These are phyloP conservation scores for Cheilosia vernalis DNA, from an alignment of 2,888 invertebrate species.

Conservation along the genomic window DNA sequence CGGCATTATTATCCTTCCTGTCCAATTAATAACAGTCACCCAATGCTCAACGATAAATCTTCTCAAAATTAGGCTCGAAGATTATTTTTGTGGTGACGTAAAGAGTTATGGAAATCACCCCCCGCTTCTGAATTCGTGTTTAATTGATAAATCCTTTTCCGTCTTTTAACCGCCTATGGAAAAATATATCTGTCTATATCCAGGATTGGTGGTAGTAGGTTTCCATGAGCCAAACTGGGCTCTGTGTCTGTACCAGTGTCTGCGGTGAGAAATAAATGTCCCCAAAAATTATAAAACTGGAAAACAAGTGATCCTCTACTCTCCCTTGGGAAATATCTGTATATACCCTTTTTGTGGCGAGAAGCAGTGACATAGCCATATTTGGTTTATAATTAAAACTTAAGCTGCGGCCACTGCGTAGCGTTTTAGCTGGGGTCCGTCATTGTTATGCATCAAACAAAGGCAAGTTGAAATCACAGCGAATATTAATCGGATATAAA, in stretches of 20 bases:
- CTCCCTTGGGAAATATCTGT: conserved; percentile 1
- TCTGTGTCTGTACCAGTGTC: conserved; percentile 14
- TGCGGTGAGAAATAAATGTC: conserved; percentile 29
- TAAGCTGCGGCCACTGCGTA: background rate
- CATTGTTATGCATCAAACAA: conserved; percentile 24
- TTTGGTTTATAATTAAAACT: conserved; percentile 42
- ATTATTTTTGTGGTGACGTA: conserved; percentile 6
- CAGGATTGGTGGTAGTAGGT: background rate
- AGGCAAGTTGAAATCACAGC: background rate
- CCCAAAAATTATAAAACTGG: conserved; percentile 37
- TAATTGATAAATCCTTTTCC: conserved; percentile 33
- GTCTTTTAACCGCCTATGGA: conserved; percentile 21
- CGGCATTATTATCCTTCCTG: conserved; percentile 49
- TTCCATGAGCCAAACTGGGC: background rate
- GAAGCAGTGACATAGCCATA: conserved; percentile 26
- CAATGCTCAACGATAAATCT: conserved; percentile 15
- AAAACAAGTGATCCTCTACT: conserved; percentile 11
- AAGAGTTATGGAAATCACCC: conserved; percentile 31
- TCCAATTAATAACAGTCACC: conserved; percentile 43
- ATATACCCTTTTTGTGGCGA: conserved; percentile 1
- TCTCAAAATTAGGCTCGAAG: conserved; percentile 15
- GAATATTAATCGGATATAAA: conserved; percentile 10
- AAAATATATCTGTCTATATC: conserved; percentile 29
- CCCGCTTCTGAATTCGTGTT: conserved; percentile 33
- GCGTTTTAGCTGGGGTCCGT: background rate